Evolutionary conservation across 2,797 vertebrate species (phyloP), one percentile per base, ranked within the genome.

Genomic region (Pangasius macronema): DNA sequence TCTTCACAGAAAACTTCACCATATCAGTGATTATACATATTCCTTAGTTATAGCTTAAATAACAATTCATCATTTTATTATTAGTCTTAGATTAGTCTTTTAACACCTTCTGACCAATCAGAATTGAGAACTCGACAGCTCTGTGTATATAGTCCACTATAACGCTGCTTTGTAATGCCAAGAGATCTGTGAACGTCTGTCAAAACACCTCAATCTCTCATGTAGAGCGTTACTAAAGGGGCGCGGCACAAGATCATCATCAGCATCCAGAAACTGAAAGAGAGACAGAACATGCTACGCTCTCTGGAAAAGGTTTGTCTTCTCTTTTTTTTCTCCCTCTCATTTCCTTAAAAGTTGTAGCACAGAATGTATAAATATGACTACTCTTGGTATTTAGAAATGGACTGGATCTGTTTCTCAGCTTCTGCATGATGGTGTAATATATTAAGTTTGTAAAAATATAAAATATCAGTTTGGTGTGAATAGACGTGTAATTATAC

Each of bases 201-300:
- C 4, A 36, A n/a, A 79, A 59, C 16, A 42, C 39, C 39, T 5
- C 14, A 13, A 61, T 86, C 85, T 80, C 7, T 55, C 84, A 20
- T 92, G 82, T 95, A 99, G 98, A 98, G 98, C 4, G 98, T 99
- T 94, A 99, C 98, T 92, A 99, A 99, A 97, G 98, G 98, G 6
- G 98, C 98, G 0, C 94, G 98, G 89, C 98, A 99, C 96, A 99
- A 99, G 95, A 99, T 99, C 67, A 97, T 99, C 88, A 99, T 99
- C 96, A 99, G 98, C 92, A 98, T 99, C 94, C 97, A 98, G 95
- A 99, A 99, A 93, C 97, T 99, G 90, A 98, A 97, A 93, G 98
- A 99, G 91, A 95, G 98, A 85, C 98, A 99, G 92, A 97, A 97
- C 90, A 94, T 98, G 61, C 97, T 99, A 76, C 98, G 98, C 88